phyloP scores from a whole-genome alignment of 2,888 invertebrate species.

The Drosophila greeni region DNA sequence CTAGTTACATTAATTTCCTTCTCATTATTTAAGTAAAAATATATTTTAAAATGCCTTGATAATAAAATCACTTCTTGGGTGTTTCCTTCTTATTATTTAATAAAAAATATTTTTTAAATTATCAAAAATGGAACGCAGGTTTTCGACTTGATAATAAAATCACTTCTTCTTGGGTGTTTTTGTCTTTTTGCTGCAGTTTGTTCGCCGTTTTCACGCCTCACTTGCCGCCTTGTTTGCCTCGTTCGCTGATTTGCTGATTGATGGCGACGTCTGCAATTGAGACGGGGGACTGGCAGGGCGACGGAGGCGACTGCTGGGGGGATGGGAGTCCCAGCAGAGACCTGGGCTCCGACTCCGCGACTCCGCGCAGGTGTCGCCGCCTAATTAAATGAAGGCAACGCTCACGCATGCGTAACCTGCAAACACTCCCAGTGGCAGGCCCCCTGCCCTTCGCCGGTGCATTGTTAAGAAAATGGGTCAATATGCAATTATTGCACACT shows the following conservation, averaged over 20 bases:
- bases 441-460: constrained; percentile 37
- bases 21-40: too few relatives aligned
- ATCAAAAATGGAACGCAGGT: neutral
- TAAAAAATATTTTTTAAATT: too few relatives aligned
- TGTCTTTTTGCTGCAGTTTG: constrained; percentile 40
- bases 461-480: constrained; percentile 67
- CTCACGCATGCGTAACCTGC: constrained; percentile 69
- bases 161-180: neutral
- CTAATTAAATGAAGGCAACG: constrained; percentile 72
- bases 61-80: neutral
- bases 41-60: too few relatives aligned
- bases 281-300: constrained; percentile 18
- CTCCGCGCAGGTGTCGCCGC: constrained; percentile 51
- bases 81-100: too few relatives aligned
- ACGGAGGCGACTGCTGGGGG: neutral
- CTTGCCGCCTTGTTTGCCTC: constrained; percentile 60
- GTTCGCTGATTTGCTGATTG: constrained; percentile 59
- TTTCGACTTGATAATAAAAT: neutral
- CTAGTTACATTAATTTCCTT: too few relatives aligned
- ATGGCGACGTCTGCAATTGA: constrained; percentile 59
- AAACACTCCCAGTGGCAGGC: constrained; percentile 27
- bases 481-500: constrained; percentile 70
- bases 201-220: constrained; percentile 69
- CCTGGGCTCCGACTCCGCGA: constrained; percentile 38
- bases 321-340: constrained; percentile 1